These are phyloP conservation scores for Folsomia candida DNA, from an alignment of 2,888 invertebrate species.

Conservation along the genomic window DNA sequence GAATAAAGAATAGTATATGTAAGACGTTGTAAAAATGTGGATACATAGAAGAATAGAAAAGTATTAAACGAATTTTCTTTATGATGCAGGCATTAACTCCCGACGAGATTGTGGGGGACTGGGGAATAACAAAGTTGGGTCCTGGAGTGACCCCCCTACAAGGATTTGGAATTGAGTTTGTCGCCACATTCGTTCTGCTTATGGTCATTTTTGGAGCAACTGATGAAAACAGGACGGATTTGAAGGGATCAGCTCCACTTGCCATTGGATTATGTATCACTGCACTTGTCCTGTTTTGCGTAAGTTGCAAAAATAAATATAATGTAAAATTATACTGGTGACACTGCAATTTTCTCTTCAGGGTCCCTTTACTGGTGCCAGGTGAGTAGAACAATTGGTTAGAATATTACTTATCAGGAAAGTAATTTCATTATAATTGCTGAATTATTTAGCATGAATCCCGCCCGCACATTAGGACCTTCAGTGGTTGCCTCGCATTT, in stretches of 20 bases:
- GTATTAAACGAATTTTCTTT: too few species aligned
- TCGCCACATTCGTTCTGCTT: constrained; percentile 56
- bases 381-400: constrained; percentile 32
- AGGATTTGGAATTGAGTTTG: constrained; percentile 56
- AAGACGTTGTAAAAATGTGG: too few species aligned
- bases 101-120: constrained; percentile 50
- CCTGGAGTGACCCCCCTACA: constrained; percentile 52
- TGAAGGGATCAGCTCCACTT: constrained; percentile 55
- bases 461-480: constrained; percentile 58
- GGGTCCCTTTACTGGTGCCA: constrained; percentile 57
- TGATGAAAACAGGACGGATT: constrained; percentile 55
- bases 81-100: constrained; percentile 52
- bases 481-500: constrained; percentile 55
- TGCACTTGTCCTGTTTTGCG: constrained; percentile 48
- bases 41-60: neutral
- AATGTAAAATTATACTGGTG: neutral
- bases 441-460: constrained; percentile 53
- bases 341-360: constrained; percentile 35
- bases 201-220: constrained; percentile 55
- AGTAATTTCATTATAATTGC: neutral
- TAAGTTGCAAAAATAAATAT: constrained; percentile 16
- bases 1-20: neutral
- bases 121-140: constrained; percentile 52
- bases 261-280: constrained; percentile 57
- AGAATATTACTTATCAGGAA: neutral